These are phyloP conservation scores for Scolopax rusticola DNA, from an alignment of 2,797 vertebrate species.

Conservation along the genomic window DNA sequence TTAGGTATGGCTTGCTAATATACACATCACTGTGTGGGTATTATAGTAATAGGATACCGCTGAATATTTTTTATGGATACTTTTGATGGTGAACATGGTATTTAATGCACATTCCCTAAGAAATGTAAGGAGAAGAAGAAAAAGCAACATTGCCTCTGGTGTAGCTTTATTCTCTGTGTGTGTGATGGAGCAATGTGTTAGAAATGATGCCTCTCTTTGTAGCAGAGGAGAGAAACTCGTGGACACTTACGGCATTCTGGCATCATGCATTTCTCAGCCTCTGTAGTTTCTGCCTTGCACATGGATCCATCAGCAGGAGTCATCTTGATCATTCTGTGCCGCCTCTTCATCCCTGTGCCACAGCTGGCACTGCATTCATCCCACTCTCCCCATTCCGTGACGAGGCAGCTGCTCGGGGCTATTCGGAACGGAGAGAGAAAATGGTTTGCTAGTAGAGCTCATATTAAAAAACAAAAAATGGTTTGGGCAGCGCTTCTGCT, in stretches of 20 bases:
- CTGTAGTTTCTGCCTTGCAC: constrained; percentile 91
- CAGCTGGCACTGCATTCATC: constrained; percentile 97
- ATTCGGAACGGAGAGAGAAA: background rate
- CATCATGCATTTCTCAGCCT: constrained; percentile 99
- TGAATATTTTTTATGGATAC: background rate
- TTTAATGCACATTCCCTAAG: background rate
- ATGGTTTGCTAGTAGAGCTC: background rate
- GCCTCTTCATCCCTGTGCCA: constrained; percentile 92
- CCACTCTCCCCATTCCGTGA: constrained; percentile 98
- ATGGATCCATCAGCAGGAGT: constrained; percentile 93
- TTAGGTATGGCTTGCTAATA: background rate
- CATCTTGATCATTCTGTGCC: constrained; percentile 96
- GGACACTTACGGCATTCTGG: constrained; percentile 94
- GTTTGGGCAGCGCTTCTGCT: background rate
- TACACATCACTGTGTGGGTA: background rate
- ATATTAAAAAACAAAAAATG: background rate
- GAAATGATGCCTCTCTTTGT: background rate
- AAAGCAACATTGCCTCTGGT: background rate
- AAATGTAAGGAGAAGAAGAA: background rate
- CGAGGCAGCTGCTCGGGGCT: constrained; percentile 96
- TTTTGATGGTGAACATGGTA: background rate
- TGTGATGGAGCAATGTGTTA: background rate
- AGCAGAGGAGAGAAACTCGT: background rate
- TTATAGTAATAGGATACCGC: background rate
- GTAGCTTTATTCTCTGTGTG: background rate